Conservation (phyloP, 2,797 vertebrate genomes). For the Alca torda region DNA sequence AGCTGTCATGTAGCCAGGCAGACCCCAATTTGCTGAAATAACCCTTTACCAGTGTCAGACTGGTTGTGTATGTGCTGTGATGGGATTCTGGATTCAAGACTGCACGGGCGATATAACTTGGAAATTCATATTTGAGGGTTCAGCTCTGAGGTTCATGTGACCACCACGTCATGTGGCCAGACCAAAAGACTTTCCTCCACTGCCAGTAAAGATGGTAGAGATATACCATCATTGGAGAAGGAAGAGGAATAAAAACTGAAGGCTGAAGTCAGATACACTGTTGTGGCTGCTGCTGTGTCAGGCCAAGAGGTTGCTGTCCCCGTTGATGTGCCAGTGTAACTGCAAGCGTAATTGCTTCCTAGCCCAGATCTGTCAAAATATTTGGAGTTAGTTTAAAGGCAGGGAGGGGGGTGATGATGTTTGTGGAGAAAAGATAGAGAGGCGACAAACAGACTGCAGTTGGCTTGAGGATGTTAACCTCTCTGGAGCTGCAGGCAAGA, state of each 20-base stretch:
- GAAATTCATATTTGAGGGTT: not conserved
- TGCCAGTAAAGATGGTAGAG: not conserved
- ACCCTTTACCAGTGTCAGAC: not conserved
- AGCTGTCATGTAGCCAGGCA: not conserved
- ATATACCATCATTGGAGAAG: not conserved
- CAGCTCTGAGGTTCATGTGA: not conserved
- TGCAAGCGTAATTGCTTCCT: not conserved
- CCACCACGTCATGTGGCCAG: not conserved
- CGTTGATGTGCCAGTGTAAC: not conserved
- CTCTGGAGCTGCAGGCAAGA: not conserved
- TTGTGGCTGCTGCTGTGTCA: not conserved
- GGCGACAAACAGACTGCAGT: not conserved
- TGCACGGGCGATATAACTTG: fast-evolving
- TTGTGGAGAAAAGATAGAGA: not conserved
- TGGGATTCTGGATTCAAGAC: not conserved
- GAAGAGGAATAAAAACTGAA: not conserved
- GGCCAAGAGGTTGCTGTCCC: not conserved
- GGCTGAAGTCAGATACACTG: not conserved
- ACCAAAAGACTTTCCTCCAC: not conserved
- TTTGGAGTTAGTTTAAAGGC: not conserved
- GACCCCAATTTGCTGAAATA: not conserved
- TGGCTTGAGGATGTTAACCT: not conserved
- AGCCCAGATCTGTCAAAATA: conserved; percentile 7
- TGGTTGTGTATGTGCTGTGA: not conserved
- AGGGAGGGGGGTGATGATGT: not conserved